These are phyloP conservation scores for Malurus alboscapulatus DNA, from an alignment of 2,113 vertebrate genomes.

Conservation along the genomic window DNA sequence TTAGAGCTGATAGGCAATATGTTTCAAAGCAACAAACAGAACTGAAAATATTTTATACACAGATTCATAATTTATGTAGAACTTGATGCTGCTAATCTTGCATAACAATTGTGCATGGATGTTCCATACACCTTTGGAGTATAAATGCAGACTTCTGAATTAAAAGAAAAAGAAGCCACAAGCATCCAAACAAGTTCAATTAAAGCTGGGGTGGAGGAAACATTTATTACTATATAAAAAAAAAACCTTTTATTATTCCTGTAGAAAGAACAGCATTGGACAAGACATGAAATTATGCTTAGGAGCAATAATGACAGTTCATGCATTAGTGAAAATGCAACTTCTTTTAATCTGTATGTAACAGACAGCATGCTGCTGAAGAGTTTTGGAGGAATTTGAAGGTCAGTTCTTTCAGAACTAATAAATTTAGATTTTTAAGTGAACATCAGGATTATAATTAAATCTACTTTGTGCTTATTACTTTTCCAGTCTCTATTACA, in stretches of 20 bases:
- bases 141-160: not conserved
- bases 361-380: not conserved
- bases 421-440: not conserved
- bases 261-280: not conserved
- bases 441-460: not conserved
- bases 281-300: not conserved
- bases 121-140: not conserved
- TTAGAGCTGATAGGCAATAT: not conserved
- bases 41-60: not conserved
- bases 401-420: not conserved
- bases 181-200: not conserved
- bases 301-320: not conserved
- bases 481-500: not conserved
- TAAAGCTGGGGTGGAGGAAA: not conserved
- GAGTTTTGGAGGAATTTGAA: not conserved
- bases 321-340: not conserved
- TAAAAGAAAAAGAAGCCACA: not conserved
- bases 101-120: not conserved
- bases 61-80: not conserved
- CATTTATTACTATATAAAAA: not conserved
- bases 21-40: not conserved
- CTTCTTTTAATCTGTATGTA: not conserved
- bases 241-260: not conserved
- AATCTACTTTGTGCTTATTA: not conserved
- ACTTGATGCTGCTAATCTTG: not conserved